Evolutionary conservation across 2,888 invertebrate species (phyloP).

Genomic region (Drosophila mayaguana): DNA sequence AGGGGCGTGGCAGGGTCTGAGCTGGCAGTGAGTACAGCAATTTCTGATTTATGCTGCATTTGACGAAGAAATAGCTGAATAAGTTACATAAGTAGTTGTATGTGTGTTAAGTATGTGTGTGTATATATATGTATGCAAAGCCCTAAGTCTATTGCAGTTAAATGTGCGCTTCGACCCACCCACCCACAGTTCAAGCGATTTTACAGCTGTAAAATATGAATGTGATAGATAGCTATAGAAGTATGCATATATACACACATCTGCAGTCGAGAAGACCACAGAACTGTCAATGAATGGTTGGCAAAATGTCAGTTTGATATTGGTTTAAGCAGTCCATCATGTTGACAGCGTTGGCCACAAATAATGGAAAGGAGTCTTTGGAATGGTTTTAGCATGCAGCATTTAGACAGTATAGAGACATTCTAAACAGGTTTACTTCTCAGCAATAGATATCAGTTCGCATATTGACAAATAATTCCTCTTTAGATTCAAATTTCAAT

Average conservation of each 20-base stretch:
- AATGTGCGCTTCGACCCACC: conserved; percentile 22
- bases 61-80: conserved; percentile 44
- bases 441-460: background rate
- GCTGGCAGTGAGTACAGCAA: conserved; percentile 26
- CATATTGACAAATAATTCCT: background rate
- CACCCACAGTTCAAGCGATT: conserved; percentile 28
- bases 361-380: background rate
- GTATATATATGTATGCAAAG: background rate
- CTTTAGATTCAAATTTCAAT: background rate
- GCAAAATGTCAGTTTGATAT: conserved; percentile 26
- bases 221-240: conserved; percentile 17
- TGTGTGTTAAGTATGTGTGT: background rate
- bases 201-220: conserved; percentile 6
- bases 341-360: conserved; percentile 8
- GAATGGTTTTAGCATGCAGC: background rate
- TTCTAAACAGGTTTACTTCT: background rate
- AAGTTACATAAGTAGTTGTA: conserved; percentile 56
- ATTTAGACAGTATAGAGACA: background rate
- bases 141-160: conserved; percentile 16
- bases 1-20: background rate
- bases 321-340: conserved; percentile 7
- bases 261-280: background rate
- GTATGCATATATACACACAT: conserved; percentile 2
- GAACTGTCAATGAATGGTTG: conserved; percentile 16
- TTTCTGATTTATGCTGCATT: conserved; percentile 55